A percentile compares a stretch with the other conserved stretches of the same genome.
Evolutionary conservation across 2,888 invertebrate genomes (phyloP).

Genomic region (Sthenelais limicola): DNA sequence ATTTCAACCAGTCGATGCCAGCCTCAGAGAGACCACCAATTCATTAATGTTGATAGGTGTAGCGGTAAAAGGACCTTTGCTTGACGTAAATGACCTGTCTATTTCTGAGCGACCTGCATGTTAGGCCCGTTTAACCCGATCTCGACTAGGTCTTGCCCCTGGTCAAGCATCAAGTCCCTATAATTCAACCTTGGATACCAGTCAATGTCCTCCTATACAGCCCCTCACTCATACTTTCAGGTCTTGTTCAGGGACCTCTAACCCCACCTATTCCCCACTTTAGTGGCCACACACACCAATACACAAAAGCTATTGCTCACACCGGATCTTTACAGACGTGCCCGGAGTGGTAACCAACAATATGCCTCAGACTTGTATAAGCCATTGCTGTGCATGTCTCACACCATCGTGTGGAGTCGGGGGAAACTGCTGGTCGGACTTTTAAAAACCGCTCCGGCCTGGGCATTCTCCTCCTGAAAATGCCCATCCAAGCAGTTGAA

Average conservation of each 20-base stretch:
- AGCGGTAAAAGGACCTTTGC: no score
- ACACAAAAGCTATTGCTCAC: no score
- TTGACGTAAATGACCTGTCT: slow-evolving; percentile 22
- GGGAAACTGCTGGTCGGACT: no score
- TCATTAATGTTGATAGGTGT: no score
- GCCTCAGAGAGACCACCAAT: no score
- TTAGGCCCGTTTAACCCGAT: slow-evolving; percentile 12
- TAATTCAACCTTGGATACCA: slow-evolving; percentile 10
- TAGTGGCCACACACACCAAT: no score
- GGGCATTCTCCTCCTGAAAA: slow-evolving; percentile 6
- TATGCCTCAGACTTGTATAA: not conserved
- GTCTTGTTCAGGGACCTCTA: no score
- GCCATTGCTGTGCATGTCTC: slow-evolving; percentile 1
- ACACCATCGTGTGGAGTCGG: no score
- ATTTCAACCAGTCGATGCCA: no score
- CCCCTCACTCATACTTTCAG: slow-evolving; percentile 11
- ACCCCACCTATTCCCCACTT: no score
- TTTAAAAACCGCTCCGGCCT: slow-evolving; percentile 16
- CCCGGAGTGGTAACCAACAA: not conserved
- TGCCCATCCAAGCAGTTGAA: not conserved
- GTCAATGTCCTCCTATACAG: not conserved
- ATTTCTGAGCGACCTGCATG: not conserved
- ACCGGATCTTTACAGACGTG: not conserved
- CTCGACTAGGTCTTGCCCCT: not conserved
- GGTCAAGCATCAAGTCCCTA: not conserved